Evolutionary conservation across 2,113 vertebrate species (phyloP).

Genomic region (Elephas maximus): DNA sequence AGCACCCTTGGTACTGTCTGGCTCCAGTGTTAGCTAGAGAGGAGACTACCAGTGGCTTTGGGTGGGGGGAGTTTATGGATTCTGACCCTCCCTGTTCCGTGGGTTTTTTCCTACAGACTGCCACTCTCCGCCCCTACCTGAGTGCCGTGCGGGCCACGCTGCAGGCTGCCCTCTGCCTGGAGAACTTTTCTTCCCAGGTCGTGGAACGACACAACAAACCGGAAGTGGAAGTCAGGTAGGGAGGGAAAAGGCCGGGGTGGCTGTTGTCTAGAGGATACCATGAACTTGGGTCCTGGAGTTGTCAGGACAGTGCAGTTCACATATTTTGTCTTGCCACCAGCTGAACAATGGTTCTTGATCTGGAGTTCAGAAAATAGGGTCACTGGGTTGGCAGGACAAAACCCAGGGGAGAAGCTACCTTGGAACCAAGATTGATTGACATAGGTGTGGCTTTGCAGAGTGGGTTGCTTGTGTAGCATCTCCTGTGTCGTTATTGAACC

Average conservation of each 20-base stretch:
- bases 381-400: slow-evolving; percentile 52
- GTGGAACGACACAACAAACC: slow-evolving; percentile 99
- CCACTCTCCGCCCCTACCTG: slow-evolving; percentile 98
- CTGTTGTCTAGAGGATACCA: background rate
- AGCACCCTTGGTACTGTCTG: background rate
- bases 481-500: background rate
- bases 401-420: background rate
- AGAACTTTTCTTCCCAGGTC: slow-evolving; percentile 99
- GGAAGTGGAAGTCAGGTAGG: slow-evolving; percentile 98
- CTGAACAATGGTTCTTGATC: background rate
- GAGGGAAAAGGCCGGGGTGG: background rate
- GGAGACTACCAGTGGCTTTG: background rate
- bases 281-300: background rate
- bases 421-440: background rate
- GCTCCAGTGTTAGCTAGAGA: background rate
- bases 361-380: slow-evolving; percentile 57
- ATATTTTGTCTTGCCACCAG: background rate
- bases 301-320: background rate
- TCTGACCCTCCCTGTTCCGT: background rate
- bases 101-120: slow-evolving; percentile 90
- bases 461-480: background rate
- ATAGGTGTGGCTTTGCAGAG: background rate
- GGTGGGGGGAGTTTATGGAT: background rate
- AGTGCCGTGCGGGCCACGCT: slow-evolving; percentile 98
- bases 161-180: slow-evolving; percentile 98